These are phyloP conservation scores for Lutjanus campechanus DNA, from an alignment of 2,797 vertebrate genomes.

Conservation along the genomic window DNA sequence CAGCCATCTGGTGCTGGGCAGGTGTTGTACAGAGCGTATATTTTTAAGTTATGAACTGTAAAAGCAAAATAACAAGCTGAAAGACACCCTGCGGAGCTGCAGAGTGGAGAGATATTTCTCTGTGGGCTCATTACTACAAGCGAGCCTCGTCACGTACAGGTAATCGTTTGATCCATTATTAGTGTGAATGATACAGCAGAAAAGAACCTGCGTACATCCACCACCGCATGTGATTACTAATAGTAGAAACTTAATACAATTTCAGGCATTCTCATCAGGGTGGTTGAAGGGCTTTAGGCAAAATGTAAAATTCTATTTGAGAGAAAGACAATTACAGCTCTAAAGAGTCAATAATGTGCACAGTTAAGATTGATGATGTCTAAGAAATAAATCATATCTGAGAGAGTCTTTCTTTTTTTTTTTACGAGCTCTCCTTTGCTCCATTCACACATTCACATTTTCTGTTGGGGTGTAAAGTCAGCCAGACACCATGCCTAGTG, in stretches of 20 bases:
- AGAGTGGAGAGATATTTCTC: background rate
- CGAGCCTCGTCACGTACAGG: no score
- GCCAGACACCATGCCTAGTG: conserved; percentile 38
- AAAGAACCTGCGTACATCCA: background rate
- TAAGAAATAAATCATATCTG: conserved; percentile 28
- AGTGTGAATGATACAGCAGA: background rate
- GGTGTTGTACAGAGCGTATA: background rate
- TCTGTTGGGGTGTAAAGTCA: conserved; percentile 44
- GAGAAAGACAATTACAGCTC: background rate
- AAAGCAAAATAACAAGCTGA: background rate
- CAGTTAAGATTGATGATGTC: conserved; percentile 21
- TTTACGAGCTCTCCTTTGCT: background rate
- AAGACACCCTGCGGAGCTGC: background rate
- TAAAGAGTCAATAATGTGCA: conserved; percentile 12
- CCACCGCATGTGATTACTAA: background rate
- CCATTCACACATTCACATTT: background rate
- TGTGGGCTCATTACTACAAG: background rate
- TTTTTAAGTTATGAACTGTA: accelerated
- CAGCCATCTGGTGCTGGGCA: background rate
- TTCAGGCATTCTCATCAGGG: conserved; percentile 7
- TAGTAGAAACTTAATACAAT: background rate
- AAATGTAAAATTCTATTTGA: background rate
- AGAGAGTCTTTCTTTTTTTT: background rate
- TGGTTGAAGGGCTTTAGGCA: conserved; percentile 4
- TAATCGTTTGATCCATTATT: background rate